phyloP scores from a whole-genome alignment of 2,888 invertebrate genomes.

The Lissocephala sabroskyi region DNA sequence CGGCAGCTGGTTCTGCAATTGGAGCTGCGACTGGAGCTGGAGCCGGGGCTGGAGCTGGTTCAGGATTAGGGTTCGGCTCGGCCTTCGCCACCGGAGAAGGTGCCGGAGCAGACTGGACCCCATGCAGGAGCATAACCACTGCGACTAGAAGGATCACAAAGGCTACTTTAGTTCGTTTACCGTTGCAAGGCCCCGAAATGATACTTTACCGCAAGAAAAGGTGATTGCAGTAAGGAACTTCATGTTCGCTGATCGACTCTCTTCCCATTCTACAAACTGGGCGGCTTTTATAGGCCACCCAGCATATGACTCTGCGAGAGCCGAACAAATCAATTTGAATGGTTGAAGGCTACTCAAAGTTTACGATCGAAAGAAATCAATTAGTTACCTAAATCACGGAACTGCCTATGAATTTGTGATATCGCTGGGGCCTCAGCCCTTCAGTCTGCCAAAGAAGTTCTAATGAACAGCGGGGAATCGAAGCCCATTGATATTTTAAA shows the following conservation, averaged over 20 bases:
- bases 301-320: no score
- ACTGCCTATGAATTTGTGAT: no score
- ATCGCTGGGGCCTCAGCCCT: no score
- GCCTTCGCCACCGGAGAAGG: conserved; percentile 3
- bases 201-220: conserved; percentile 39
- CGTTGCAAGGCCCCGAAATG: conserved; percentile 4
- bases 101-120: conserved; percentile 16
- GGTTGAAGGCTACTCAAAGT: no score
- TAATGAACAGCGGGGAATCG: no score
- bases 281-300: conserved; percentile 35
- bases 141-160: conserved; percentile 37
- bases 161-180: conserved; percentile 35
- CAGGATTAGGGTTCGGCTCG: conserved; percentile 2
- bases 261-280: no score
- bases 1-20: neutral
- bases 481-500: no score
- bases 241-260: no score
- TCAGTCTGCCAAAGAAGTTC: no score
- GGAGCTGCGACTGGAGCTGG: conserved; percentile 14
- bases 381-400: no score
- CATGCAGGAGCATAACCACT: conserved; percentile 26
- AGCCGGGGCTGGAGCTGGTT: conserved; percentile 9
- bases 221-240: conserved; percentile 34
- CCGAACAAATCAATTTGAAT: no score
- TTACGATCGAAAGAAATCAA: no score